These are phyloP conservation scores for Myripristis jacobus DNA, from an alignment of 2,797 vertebrate genomes.

Conservation along the genomic window DNA sequence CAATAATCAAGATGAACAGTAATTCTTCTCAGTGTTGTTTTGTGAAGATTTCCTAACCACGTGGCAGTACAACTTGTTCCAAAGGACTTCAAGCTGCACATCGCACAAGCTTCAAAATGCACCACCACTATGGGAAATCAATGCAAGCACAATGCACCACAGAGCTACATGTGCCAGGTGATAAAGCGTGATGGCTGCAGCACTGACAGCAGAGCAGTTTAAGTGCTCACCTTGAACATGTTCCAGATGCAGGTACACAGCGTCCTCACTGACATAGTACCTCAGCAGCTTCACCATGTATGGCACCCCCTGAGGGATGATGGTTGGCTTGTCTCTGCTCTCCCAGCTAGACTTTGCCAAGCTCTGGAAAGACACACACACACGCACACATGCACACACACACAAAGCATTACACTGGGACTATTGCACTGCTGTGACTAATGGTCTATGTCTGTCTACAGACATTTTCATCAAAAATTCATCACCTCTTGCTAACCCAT, in stretches of 20 bases:
- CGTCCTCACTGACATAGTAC: conserved; percentile 95
- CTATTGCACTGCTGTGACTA: not conserved
- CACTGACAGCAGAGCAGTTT: not conserved
- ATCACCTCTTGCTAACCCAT: not conserved
- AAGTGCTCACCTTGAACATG: conserved; percentile 89
- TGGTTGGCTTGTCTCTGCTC: conserved; percentile 89
- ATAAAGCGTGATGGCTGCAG: not conserved
- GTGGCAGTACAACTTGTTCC: not conserved
- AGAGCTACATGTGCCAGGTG: not conserved
- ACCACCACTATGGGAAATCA: not conserved
- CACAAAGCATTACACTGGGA: not conserved
- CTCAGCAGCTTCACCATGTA: conserved; percentile 95
- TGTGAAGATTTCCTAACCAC: not conserved
- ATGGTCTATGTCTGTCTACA: not conserved
- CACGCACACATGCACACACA: conserved; percentile 17
- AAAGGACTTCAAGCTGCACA: not conserved
- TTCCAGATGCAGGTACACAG: conserved; percentile 95
- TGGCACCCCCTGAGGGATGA: conserved; percentile 97
- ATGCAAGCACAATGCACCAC: not conserved
- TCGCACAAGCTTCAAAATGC: not conserved
- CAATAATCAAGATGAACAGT: not conserved
- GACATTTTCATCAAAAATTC: not conserved
- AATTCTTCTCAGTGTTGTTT: not conserved
- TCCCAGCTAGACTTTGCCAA: conserved; percentile 92
- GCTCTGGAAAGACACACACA: conserved; percentile 85